Conservation (phyloP, 2,797 vertebrate species). For the Salarias fasciatus region DNA sequence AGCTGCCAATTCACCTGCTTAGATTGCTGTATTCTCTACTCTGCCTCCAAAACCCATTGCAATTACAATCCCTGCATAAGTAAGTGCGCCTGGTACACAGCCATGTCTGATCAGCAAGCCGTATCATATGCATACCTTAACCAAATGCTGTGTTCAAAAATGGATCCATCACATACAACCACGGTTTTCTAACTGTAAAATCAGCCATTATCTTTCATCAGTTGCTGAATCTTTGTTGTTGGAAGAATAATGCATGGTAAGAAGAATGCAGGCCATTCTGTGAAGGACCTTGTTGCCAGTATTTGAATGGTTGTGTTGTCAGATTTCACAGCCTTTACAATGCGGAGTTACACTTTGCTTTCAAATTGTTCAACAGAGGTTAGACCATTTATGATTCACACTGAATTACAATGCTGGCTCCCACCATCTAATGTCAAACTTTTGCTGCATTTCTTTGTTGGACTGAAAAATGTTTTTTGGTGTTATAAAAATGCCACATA, state of each 20-base stretch:
- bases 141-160: slow-evolving; percentile 23
- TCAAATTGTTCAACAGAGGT: slow-evolving; percentile 26
- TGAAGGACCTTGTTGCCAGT: slow-evolving; percentile 20
- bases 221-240: slow-evolving; percentile 24
- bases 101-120: slow-evolving; percentile 44
- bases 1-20: slow-evolving; percentile 77
- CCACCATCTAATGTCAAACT: not conserved
- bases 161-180: slow-evolving; percentile 22
- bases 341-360: slow-evolving; percentile 17
- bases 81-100: slow-evolving; percentile 57
- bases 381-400: slow-evolving; percentile 25
- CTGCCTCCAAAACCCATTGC: slow-evolving; percentile 62
- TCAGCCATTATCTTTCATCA: slow-evolving; percentile 31
- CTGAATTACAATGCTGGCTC: slow-evolving; percentile 24
- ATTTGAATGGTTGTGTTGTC: slow-evolving; percentile 27
- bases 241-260: slow-evolving; percentile 25
- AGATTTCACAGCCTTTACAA: slow-evolving; percentile 26
- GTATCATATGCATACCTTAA: slow-evolving; percentile 40
- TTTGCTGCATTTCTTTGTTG: not conserved
- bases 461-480: not conserved
- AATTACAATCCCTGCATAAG: slow-evolving; percentile 70
- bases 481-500: not conserved
- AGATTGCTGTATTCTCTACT: slow-evolving; percentile 66
- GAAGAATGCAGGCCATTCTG: slow-evolving; percentile 10
- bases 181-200: slow-evolving; percentile 29